Percentiles rank a stretch among this genome's conserved stretches.
These are phyloP conservation scores for Periophthalmus modestus DNA, from an alignment of 2,113 vertebrate species.

Conservation along the genomic window DNA sequence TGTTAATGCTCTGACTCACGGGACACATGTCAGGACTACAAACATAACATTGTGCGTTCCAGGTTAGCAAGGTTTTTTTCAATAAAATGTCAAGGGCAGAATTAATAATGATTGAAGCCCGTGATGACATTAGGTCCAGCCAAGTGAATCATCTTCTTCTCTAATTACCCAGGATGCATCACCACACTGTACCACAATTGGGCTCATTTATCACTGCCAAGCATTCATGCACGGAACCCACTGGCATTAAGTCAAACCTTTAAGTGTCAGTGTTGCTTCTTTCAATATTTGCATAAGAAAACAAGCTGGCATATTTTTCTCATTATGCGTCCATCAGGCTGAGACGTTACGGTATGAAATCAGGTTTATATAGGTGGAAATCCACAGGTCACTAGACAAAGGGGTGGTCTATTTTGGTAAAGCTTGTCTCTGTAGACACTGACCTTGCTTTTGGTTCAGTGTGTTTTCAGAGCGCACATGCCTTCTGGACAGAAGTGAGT, in stretches of 20 bases:
- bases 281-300: constrained; percentile 25
- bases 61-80: constrained; percentile 4
- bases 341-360: constrained; percentile 25
- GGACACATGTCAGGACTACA: constrained; percentile 11
- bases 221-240: constrained; percentile 27
- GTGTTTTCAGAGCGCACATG: constrained; percentile 2
- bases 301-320: constrained; percentile 16
- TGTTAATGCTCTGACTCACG: constrained; percentile 22
- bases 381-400: constrained; percentile 49
- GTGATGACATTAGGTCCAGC: constrained; percentile 41
- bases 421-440: constrained; percentile 41
- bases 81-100: constrained; percentile 53
- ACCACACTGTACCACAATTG: constrained; percentile 41
- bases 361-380: constrained; percentile 16
- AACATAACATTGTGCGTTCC: neutral
- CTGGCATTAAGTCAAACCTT: constrained; percentile 44
- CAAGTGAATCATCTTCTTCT: constrained; percentile 45
- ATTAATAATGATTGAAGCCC: constrained; percentile 47
- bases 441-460: constrained; percentile 35
- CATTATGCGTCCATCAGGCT: constrained; percentile 21
- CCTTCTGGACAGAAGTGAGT: constrained; percentile 9
- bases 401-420: constrained; percentile 48
- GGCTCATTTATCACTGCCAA: constrained; percentile 63
- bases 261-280: constrained; percentile 10
- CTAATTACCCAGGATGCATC: constrained; percentile 53